Percentiles rank a stretch among this genome's conserved stretches.
Conservation (phyloP, 2,113 vertebrate genomes). For the Pterocles orientalis region DNA sequence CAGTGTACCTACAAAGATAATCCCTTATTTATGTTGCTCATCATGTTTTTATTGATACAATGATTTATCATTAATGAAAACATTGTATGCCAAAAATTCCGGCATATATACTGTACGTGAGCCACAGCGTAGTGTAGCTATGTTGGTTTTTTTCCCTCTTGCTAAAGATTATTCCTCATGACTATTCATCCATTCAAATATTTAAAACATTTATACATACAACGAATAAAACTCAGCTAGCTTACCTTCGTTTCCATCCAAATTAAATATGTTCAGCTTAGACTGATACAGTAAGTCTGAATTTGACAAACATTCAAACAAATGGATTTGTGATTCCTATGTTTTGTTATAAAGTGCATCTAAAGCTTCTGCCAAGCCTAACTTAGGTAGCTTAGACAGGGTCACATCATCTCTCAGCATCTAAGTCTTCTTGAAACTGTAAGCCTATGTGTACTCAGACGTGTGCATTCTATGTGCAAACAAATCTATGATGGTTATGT, state of each 20-base stretch:
- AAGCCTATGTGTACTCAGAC: neutral
- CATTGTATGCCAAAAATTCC: neutral
- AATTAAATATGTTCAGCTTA: neutral
- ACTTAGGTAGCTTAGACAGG: neutral
- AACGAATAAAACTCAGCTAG: neutral
- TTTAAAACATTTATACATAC: neutral
- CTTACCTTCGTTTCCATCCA: neutral
- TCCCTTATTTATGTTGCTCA: neutral
- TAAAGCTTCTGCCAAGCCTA: neutral
- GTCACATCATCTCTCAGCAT: neutral
- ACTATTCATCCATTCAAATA: neutral
- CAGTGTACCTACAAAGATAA: neutral
- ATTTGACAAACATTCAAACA: neutral
- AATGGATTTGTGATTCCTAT: neutral
- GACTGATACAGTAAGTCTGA: neutral
- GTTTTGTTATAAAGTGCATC: neutral
- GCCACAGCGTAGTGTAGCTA: neutral
- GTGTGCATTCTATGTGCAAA: neutral
- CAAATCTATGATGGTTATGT: rapidly evolving
- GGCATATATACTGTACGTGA: neutral
- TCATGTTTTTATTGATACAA: neutral
- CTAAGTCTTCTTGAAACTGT: neutral
- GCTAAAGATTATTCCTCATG: neutral
- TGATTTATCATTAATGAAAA: neutral
- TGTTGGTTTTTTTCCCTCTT: neutral